Base-by-base conservation (phyloP, 2,888 invertebrate genomes). In the Peribatodes rhomboidaria region DNA sequence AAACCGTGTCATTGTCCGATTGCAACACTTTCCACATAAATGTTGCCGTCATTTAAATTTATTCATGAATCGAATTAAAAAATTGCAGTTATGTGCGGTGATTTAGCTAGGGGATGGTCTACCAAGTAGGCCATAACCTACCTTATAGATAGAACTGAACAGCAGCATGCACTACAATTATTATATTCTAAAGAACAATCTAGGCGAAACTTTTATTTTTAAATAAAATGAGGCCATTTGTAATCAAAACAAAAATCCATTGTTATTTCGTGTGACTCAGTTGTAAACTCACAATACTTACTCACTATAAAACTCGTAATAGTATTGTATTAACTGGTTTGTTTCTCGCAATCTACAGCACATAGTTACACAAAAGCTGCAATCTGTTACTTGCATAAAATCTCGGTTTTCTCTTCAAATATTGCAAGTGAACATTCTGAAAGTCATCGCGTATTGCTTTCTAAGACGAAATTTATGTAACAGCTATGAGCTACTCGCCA, bases 381-480 rank as follows among this genome's bases (percentile, higher is more conserved):
- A 41, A 57, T 44, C 31, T 37, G 31, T 42, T 44, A 52, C 57
- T 18, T 27, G 44, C 41, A 44, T 18, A 46, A 35, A 35, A 22
- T 50, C 54, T 31, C 47, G 7, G 14, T 47, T 62, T 62, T 64
- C 55, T 52, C 59, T 46, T 47, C 57, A 66, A 49, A 59, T 55
- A 39, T 60, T 60, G 20, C 55, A 16, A 37, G 41, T 42, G 39
- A 54, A 42, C 55, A 39, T 62, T 64, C 56, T 56, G 59, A 60
- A 55, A 57, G 65, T 68, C 61, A 65, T 68, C 64, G 54, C 60
- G 49, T 66, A 54, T 67, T 56, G 50, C 69, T 66, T 65, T 65
- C 65, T 65, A 65, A 56, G 56, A 56, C 22, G 41, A 61, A 59
- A 49, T 66, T 66, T 62, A 69, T 69, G 65, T 67, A 71, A 69